Conservation (phyloP, 2,113 vertebrate species). For the Pedionomus torquatus region DNA sequence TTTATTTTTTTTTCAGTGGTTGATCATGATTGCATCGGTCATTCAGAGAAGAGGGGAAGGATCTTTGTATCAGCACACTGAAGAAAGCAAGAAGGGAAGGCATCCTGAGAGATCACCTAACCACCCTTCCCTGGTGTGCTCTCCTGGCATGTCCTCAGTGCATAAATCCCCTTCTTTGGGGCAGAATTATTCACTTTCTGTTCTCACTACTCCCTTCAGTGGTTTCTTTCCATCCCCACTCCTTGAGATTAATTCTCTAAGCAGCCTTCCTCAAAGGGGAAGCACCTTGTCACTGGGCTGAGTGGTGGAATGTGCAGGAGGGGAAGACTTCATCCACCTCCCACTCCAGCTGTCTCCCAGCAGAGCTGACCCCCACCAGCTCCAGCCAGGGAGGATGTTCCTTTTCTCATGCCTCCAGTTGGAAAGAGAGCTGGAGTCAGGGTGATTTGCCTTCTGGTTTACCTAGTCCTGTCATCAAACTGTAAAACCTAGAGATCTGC, state of each 20-base stretch:
- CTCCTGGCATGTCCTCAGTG: neutral
- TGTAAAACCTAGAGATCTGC: neutral
- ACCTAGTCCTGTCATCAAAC: neutral
- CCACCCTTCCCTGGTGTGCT: neutral
- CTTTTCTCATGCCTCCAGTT: neutral
- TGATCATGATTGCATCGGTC: neutral
- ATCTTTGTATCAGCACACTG: neutral
- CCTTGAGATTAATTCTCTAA: neutral
- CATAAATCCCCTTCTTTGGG: neutral
- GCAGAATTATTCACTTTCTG: neutral
- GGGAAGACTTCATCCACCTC: neutral
- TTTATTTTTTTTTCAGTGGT: neutral
- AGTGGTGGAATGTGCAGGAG: neutral
- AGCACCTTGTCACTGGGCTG: neutral
- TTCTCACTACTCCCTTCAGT: neutral
- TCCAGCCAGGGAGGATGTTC: neutral
- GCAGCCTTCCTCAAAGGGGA: neutral
- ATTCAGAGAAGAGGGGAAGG: neutral
- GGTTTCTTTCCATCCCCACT: neutral
- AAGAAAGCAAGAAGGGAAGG: neutral
- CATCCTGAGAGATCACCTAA: neutral
- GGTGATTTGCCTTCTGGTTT: neutral
- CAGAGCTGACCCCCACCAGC: neutral
- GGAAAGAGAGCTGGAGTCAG: neutral
- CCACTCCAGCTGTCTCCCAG: neutral